Evolutionary conservation across 2,888 invertebrate genomes (phyloP).

Genomic region (Dysmachus trigonus): DNA sequence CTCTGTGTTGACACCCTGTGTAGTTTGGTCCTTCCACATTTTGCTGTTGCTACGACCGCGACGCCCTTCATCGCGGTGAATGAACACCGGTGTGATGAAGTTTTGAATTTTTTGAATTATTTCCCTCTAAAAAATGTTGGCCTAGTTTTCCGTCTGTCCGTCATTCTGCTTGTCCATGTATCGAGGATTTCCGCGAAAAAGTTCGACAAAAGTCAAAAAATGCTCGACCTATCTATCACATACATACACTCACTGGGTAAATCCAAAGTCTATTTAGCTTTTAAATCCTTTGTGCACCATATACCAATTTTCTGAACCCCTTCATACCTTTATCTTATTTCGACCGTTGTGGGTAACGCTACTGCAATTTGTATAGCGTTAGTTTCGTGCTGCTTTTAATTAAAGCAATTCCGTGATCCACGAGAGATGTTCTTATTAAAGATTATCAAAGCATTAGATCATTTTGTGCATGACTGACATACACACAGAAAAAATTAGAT

Average conservation of each 20-base stretch:
- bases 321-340: not conserved
- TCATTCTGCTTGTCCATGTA: not conserved
- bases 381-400: not conserved
- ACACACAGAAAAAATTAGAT: not conserved
- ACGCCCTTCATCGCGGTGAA: not conserved
- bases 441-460: not conserved
- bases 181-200: not conserved
- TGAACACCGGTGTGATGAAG: not conserved
- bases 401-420: not conserved
- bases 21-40: not conserved
- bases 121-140: not conserved
- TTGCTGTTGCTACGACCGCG: not conserved
- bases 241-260: not conserved
- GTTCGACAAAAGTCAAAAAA: not conserved
- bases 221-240: not conserved
- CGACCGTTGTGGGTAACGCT: not conserved
- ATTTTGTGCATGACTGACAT: not conserved
- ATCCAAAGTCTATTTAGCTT: not conserved
- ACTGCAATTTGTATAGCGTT: not conserved
- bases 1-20: not conserved
- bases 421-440: not conserved
- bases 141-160: not conserved
- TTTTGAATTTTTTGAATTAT: not conserved
- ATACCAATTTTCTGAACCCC: not conserved
- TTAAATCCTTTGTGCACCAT: not conserved